phyloP scores from a whole-genome alignment of 64 coral and sea anemone species.

The Stylophora pistillata region DNA sequence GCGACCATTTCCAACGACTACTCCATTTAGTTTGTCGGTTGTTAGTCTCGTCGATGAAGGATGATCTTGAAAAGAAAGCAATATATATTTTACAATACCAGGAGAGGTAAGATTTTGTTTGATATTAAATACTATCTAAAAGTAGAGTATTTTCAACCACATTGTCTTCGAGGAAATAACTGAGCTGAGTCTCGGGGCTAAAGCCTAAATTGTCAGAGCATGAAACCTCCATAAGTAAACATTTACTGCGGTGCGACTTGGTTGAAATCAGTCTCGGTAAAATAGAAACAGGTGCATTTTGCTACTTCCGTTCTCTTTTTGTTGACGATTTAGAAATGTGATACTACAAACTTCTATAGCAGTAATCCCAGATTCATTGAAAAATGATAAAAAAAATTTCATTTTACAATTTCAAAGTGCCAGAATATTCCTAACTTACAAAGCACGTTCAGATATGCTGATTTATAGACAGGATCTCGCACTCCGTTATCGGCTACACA shows the following conservation, averaged over 20 bases:
- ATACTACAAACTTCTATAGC: too few species aligned
- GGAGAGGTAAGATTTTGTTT: neutral
- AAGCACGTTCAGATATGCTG: slow-evolving; percentile 35
- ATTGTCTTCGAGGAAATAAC: too few species aligned
- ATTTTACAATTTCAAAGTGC: neutral
- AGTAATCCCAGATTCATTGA: neutral
- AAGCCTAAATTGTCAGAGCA: too few species aligned
- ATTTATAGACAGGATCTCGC: slow-evolving; percentile 32
- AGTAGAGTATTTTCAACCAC: too few species aligned
- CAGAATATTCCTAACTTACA: slow-evolving; percentile 58
- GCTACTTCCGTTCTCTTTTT: too few species aligned
- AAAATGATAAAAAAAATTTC: neutral
- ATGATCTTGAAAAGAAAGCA: slow-evolving; percentile 54
- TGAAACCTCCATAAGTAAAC: too few species aligned
- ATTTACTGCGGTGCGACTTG: too few species aligned
- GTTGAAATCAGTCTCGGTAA: too few species aligned
- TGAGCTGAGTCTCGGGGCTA: too few species aligned
- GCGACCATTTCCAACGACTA: slow-evolving; percentile 66
- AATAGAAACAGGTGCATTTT: too few species aligned
- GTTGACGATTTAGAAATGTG: too few species aligned
- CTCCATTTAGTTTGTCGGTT: slow-evolving; percentile 38
- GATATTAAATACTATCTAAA: too few species aligned
- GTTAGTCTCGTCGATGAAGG: slow-evolving; percentile 58
- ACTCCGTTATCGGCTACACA: slow-evolving; percentile 78
- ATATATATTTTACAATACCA: neutral